Base-by-base conservation (phyloP, 2,113 vertebrate genomes). In the Platycercus adscitus region DNA sequence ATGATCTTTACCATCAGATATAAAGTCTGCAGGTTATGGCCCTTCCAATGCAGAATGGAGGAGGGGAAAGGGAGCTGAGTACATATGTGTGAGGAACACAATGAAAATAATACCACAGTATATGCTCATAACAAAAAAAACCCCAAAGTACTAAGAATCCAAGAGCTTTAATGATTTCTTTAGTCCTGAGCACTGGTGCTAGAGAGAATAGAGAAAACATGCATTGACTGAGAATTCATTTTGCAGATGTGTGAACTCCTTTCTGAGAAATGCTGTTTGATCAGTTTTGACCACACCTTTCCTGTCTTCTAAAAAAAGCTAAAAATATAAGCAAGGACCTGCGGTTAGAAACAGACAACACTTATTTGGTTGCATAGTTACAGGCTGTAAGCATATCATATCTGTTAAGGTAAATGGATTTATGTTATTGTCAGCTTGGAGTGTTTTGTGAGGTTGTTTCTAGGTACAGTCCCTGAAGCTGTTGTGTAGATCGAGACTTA, bases 231-330 rank as follows among this genome's bases (percentile, higher is more conserved):
- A 89, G 61, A 78, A 96, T 71, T 69, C 18, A 72, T 87, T 96
- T 92, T 94, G 88, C 90, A 95, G 95, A 93, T 94, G 88, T 75
- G 66, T 66, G 89, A 81, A 86, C 55, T 63, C 25, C 55, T 95
- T 84, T 95, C 73, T 93, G 79, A 35, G 91, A 93, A 81, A 13
- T 33, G 39, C 43, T 87, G 31, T 92, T 86, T 95, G 88, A 89
- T 96, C 58, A 89, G 79, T 93, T 97, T 95, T 96, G 88, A 88
- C 95, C 95, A 94, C 93, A 96, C 82, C 92, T 95, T 96, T 97
- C 95, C 93, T 97, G 95, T 60, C 84, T 91, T 95, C 71, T 93
- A 75, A 81, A 96, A 95, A 95, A 95, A 72, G 68, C 78, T 95
- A 81, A 96, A 97, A 93, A 97, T 95, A 94, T 82, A 96, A 94